phyloP scores from a whole-genome alignment of 2,888 invertebrate genomes.

The Heliconius cydno region DNA sequence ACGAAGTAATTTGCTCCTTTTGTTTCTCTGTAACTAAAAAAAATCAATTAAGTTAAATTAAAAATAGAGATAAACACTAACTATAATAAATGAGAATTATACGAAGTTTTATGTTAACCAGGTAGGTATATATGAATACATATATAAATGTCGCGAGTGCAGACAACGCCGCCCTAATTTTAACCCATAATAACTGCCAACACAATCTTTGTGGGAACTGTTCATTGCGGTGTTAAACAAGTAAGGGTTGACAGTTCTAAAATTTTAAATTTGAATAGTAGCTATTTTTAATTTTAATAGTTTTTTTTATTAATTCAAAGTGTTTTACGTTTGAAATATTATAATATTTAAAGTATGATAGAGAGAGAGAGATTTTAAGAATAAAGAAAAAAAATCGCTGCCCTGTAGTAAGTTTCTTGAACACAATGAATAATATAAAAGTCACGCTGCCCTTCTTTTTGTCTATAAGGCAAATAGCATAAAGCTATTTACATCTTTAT shows the following conservation, averaged over 20 bases:
- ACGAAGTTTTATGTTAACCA: background rate
- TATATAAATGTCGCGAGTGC: slow-evolving; percentile 46
- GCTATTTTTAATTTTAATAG: too few relatives aligned
- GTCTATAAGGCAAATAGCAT: background rate
- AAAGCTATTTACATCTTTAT: background rate
- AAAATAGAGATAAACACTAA: background rate
- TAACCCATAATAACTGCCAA: slow-evolving; percentile 67
- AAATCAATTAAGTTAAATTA: background rate
- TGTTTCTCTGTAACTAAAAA: background rate
- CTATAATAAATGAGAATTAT: background rate
- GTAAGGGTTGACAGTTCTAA: slow-evolving; percentile 42
- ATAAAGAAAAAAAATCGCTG: too few relatives aligned
- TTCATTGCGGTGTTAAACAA: slow-evolving; percentile 54
- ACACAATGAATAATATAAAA: background rate
- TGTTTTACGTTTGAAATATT: too few relatives aligned
- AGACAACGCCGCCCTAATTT: slow-evolving; percentile 49
- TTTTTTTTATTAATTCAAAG: too few relatives aligned
- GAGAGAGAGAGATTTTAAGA: too few relatives aligned
- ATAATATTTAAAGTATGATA: too few relatives aligned
- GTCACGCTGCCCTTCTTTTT: slow-evolving; percentile 1
- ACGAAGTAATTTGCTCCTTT: background rate
- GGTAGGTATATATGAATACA: background rate
- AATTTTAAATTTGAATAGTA: background rate
- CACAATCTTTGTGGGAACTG: slow-evolving; percentile 79
- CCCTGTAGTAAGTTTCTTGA: background rate